These are phyloP conservation scores for Amyelois transitella DNA, from an alignment of 1,140 invertebrate species.

Conservation along the genomic window DNA sequence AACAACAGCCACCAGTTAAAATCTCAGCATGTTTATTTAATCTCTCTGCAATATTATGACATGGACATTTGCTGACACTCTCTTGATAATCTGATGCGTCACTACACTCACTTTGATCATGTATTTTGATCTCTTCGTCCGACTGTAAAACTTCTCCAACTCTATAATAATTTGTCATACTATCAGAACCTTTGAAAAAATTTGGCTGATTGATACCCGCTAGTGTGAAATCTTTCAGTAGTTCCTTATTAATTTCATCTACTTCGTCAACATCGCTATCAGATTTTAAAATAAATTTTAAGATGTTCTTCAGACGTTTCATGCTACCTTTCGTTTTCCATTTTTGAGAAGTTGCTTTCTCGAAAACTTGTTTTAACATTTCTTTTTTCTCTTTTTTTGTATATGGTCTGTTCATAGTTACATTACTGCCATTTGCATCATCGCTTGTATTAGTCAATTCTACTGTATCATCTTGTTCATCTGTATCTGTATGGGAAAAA, in stretches of 20 bases:
- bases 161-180: conserved; percentile 34
- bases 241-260: conserved; percentile 19
- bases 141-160: conserved; percentile 19
- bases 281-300: conserved; percentile 39
- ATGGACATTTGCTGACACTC: conserved; percentile 15
- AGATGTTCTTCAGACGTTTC: conserved; percentile 28
- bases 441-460: conserved; percentile 2
- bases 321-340: conserved; percentile 27
- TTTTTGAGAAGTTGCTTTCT: conserved; percentile 24
- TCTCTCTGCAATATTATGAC: conserved; percentile 28
- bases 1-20: conserved; percentile 19
- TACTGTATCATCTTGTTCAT: background rate
- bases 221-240: conserved; percentile 28
- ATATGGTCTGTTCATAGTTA: background rate
- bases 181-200: conserved; percentile 30
- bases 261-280: conserved; percentile 38
- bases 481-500: background rate
- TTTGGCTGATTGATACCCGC: conserved; percentile 22
- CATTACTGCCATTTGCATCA: background rate
- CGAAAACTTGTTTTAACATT: conserved; percentile 38
- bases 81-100: conserved; percentile 4
- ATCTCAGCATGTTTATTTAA: conserved; percentile 21
- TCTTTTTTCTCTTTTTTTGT: conserved; percentile 37
- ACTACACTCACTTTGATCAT: conserved; percentile 15
- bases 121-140: conserved; percentile 19